Evolutionary conservation across 1,140 invertebrate genomes (phyloP).

Genomic region (Musca vetustissima): DNA sequence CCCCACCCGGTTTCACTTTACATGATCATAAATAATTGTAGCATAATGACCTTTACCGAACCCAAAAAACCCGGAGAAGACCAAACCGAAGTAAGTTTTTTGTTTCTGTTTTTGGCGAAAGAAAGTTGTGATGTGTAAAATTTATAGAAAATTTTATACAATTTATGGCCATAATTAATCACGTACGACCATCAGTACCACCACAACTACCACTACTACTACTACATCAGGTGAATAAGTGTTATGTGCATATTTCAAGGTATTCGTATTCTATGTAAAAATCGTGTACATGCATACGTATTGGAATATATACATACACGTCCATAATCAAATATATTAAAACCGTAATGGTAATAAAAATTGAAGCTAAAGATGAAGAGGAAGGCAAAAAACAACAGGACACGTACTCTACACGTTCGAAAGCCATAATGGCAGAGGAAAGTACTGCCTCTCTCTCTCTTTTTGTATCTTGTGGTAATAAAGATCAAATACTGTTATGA

Average conservation of each 20-base stretch:
- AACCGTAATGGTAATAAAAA: not conserved
- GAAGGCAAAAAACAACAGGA: not conserved
- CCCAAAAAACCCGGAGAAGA: not conserved
- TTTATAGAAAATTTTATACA: constrained; percentile 23
- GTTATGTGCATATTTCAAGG: not conserved
- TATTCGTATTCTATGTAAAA: too few relatives aligned
- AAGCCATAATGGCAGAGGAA: too few relatives aligned
- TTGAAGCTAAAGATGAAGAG: not conserved
- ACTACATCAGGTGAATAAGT: not conserved
- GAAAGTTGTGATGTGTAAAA: constrained; percentile 15
- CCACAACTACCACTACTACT: not conserved
- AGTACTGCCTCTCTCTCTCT: too few relatives aligned
- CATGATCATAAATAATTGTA: constrained; percentile 21
- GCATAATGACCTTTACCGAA: constrained; percentile 17
- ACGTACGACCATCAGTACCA: not conserved
- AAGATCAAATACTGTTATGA: constrained; percentile 21
- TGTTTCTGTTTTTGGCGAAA: too few relatives aligned
- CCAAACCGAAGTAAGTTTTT: too few relatives aligned
- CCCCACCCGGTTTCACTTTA: constrained; percentile 4
- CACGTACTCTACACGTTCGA: not conserved
- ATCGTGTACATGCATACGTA: not conserved
- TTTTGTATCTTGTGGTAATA: not conserved
- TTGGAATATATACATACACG: not conserved
- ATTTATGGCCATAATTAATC: constrained; percentile 24
- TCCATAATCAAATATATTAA: constrained; percentile 3